Conservation (phyloP, 2,113 vertebrate species). For the Emydura subglobosa region DNA sequence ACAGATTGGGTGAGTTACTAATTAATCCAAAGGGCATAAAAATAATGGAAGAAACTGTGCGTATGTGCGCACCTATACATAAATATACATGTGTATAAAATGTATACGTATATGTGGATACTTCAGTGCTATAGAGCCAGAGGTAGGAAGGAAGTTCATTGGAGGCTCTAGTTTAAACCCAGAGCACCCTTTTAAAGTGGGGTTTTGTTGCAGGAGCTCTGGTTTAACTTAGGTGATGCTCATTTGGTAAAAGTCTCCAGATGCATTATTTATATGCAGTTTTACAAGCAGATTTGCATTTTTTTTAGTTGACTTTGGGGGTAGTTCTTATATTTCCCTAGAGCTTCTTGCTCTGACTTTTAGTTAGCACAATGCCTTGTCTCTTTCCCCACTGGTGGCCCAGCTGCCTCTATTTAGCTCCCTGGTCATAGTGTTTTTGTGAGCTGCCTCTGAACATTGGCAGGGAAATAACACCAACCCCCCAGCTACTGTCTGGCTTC, state of each 20-base stretch:
- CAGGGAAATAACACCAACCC: neutral
- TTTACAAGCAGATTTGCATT: neutral
- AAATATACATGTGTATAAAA: neutral
- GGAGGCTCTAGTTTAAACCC: neutral
- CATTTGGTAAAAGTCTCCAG: neutral
- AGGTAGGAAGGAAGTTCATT: neutral
- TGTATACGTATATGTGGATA: neutral
- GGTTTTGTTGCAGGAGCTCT: neutral
- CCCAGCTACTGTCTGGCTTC: neutral
- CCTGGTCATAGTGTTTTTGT: neutral
- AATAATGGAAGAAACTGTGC: neutral
- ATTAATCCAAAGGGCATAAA: neutral
- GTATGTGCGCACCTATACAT: accelerated
- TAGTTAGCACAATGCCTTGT: neutral
- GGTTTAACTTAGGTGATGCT: neutral
- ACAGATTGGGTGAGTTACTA: accelerated
- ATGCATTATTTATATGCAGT: neutral
- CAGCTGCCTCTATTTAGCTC: neutral
- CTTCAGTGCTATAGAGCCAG: neutral
- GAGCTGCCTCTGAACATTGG: neutral
- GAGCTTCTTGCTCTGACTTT: neutral
- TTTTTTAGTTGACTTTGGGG: neutral
- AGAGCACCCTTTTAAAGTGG: neutral
- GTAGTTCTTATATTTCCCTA: neutral
- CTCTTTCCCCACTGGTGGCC: neutral